phyloP scores from a whole-genome alignment of 2,113 vertebrate genomes.

The Xyrauchen texanus region DNA sequence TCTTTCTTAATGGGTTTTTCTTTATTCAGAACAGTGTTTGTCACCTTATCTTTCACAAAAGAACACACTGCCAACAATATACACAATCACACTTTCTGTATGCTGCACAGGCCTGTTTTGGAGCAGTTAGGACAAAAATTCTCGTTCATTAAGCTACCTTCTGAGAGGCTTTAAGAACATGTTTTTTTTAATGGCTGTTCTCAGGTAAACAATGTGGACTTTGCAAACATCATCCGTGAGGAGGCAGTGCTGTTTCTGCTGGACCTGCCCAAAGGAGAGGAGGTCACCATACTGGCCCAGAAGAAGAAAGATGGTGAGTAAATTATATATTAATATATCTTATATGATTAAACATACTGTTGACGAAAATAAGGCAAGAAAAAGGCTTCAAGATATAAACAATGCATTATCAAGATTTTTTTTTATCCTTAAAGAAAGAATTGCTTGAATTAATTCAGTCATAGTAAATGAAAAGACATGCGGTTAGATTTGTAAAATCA shows the following conservation, averaged over 20 bases:
- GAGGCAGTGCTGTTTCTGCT: slow-evolving; percentile 96
- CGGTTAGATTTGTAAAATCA: no score
- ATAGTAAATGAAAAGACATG: no score
- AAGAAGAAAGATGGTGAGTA: slow-evolving; percentile 95
- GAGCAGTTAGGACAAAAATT: background rate
- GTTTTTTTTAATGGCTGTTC: background rate
- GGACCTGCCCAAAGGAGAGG: slow-evolving; percentile 94
- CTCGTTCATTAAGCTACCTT: background rate
- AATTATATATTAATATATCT: background rate
- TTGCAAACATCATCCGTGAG: slow-evolving; percentile 97
- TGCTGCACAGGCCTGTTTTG: background rate
- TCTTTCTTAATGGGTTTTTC: background rate
- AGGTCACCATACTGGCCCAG: slow-evolving; percentile 96
- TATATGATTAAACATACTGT: no score
- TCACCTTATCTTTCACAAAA: slow-evolving; percentile 68
- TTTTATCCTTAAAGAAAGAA: no score
- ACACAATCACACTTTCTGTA: background rate
- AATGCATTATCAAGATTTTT: no score
- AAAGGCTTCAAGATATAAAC: no score
- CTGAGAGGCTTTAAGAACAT: background rate
- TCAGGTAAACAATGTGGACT: slow-evolving; percentile 98
- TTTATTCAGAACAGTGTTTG: slow-evolving; percentile 67
- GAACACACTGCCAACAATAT: background rate
- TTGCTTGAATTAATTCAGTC: no score
- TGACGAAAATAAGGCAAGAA: no score